Conservation (phyloP, 2,888 invertebrate genomes). For the Hirtodrosophila histrioides region DNA sequence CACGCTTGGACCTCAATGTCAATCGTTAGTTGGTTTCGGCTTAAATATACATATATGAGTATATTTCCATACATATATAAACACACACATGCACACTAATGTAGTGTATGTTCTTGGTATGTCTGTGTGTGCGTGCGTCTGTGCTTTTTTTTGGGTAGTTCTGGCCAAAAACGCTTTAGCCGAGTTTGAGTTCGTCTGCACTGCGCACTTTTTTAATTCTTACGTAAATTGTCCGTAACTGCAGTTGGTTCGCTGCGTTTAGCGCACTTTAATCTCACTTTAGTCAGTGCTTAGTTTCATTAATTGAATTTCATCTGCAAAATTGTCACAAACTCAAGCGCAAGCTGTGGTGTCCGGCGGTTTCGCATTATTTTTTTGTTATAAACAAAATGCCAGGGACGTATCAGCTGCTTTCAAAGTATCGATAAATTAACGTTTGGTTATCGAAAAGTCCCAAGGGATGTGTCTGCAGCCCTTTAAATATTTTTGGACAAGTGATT, state of each 20-base stretch:
- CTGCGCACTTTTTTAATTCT: conserved; percentile 54
- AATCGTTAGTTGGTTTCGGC: conserved; percentile 51
- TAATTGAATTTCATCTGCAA: conserved; percentile 39
- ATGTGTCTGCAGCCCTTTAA: conserved; percentile 13
- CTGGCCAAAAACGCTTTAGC: conserved; percentile 24
- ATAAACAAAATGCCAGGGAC: conserved; percentile 64
- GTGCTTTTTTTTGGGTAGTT: conserved; percentile 19
- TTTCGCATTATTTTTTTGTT: conserved; percentile 44
- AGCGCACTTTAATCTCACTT: conserved; percentile 11
- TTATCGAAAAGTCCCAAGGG: conserved; percentile 11
- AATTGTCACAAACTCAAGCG: conserved; percentile 17
- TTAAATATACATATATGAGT: conserved; percentile 12
- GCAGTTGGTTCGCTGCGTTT: conserved; percentile 6
- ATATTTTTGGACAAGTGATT: too few species aligned
- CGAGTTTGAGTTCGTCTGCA: conserved; percentile 25
- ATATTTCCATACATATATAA: conserved; percentile 8
- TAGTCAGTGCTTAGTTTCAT: conserved; percentile 19
- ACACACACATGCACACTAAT: neutral
- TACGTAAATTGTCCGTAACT: conserved; percentile 46
- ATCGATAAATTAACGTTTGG: conserved; percentile 11
- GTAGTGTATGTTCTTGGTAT: conserved; percentile 10
- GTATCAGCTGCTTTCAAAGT: neutral
- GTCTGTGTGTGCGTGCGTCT: conserved; percentile 6
- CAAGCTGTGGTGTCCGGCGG: conserved; percentile 39
- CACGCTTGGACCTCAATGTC: conserved; percentile 39